phyloP scores from a whole-genome alignment of 1,140 invertebrate species.

The Eueides isabella region DNA sequence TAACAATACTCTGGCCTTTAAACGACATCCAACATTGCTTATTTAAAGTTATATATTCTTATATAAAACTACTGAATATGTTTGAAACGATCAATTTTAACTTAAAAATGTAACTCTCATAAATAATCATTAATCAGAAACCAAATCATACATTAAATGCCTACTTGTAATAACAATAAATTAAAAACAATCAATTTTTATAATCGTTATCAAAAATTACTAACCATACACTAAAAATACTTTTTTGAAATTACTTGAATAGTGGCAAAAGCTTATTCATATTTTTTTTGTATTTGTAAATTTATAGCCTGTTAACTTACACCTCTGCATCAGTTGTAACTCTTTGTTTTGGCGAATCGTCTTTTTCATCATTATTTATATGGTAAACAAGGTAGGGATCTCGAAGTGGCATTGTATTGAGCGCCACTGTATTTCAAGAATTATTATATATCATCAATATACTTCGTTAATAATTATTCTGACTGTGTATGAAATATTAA shows the following conservation, averaged over 20 bases:
- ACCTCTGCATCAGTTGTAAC: background rate
- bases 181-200: background rate
- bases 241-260: constrained; percentile 3
- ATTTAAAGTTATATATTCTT: too few relatives aligned
- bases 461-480: constrained; percentile 2
- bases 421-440: constrained; percentile 15
- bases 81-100: too few relatives aligned
- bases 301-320: constrained; percentile 10
- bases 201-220: background rate
- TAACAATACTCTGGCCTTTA: too few relatives aligned
- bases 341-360: constrained; percentile 13
- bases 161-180: background rate
- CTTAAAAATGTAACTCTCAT: background rate
- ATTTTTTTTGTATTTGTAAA: background rate
- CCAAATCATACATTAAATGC: background rate
- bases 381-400: constrained; percentile 5
- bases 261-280: constrained; percentile 2
- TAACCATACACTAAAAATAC: background rate
- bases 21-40: too few relatives aligned
- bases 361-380: constrained; percentile 26
- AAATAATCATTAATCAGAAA: background rate
- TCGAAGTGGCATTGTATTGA: background rate
- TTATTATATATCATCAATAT: constrained; percentile 39
- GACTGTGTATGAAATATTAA: background rate
- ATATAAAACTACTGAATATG: too few relatives aligned